A percentile compares a stretch with the other conserved stretches of the same genome.
Evolutionary conservation across 2,113 vertebrate species (phyloP).

Genomic region (Semnopithecus entellus): DNA sequence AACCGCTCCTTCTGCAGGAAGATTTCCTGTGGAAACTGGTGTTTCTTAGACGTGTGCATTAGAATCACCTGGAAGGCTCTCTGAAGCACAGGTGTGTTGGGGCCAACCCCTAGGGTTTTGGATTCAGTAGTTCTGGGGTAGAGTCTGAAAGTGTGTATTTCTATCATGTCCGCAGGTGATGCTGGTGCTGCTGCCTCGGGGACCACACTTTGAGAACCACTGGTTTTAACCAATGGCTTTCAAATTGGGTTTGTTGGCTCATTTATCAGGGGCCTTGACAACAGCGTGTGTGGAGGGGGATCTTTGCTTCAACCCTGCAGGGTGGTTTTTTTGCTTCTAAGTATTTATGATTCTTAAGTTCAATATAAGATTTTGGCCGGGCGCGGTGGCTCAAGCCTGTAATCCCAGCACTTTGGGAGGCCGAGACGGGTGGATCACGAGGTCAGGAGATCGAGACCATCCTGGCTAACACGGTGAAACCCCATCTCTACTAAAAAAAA

Average conservation of each 20-base stretch:
- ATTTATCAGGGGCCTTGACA: fast-evolving
- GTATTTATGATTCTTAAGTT: neutral
- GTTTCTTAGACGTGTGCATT: neutral
- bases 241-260: neutral
- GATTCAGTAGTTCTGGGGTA: neutral
- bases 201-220: neutral
- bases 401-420: too few species aligned
- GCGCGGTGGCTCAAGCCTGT: too few species aligned
- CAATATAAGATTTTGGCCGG: neutral
- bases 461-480: too few species aligned
- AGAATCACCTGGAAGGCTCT: neutral
- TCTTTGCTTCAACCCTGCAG: neutral
- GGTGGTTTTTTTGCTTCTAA: neutral
- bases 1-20: neutral
- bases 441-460: too few species aligned
- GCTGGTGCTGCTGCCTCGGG: neutral
- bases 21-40: neutral
- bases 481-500: too few species aligned
- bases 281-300: neutral
- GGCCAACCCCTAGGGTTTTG: neutral
- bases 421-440: too few species aligned
- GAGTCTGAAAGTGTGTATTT: neutral
- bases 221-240: neutral
- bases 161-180: neutral
- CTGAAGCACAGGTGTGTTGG: neutral